Evolutionary conservation across 2,113 vertebrate genomes (phyloP), one percentile per base, ranked within the genome.

Genomic region (Menura novaehollandiae): DNA sequence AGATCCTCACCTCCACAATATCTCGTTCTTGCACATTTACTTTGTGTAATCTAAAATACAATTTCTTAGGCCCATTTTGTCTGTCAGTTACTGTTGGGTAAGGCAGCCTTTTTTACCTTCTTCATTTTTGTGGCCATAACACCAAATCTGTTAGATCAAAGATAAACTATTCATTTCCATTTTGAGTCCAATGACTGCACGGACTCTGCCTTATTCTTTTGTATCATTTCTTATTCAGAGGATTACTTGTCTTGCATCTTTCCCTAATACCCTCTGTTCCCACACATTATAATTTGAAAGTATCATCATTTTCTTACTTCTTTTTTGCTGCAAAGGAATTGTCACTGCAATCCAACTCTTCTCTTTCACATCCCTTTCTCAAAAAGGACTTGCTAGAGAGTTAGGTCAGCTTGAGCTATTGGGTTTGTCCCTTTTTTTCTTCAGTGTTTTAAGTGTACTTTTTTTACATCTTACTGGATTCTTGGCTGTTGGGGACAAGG

Each of bases 31-130:
- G 35, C 23, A 51, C 49, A 15, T 88, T 89, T 73, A 39, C n/a
- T 55, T 91, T 0, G 0, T 76, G 10, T 44, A 35, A 66, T 73
- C 46, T 39, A 35, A 55, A 9, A 27, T 32, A 27, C 6, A 26
- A 32, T 77, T 80, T 52, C 30, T 46, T 66, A 32, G 51, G 21
- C 8, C 32, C 5, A 18, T 77, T 74, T 69, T 85, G 8, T 46
- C 9, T 71, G n/a, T 35, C 41, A 30, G 14, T 73, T 80, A 12
- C 52, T 72, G 13, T 37, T 41, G 24, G 16, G 6, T 80, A 69
- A 77, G 14, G 7, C 49, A 73, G 24, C 24, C 30, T 60, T 49
- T 88, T 73, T 68, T 64, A 47, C 33, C 24, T 89, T 51, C 43
- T 23, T 35, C 3, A 7, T 72, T 88, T 82, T 76, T 81, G n/a